Conservation (phyloP, 2,888 invertebrate genomes). For the Rosalia funebris region DNA sequence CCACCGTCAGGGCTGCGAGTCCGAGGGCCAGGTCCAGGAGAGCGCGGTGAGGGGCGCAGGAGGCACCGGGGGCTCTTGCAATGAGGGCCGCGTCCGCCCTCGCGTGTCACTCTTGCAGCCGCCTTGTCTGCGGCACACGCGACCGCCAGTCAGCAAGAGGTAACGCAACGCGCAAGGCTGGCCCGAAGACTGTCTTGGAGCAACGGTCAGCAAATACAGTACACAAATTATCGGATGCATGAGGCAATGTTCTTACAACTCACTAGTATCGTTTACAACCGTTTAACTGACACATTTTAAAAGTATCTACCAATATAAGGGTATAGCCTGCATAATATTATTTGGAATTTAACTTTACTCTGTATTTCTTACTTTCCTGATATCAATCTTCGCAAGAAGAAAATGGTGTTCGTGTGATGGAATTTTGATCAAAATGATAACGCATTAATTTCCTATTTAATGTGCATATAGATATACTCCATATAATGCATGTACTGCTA, state of each 20-base stretch:
- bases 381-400: too few relatives aligned
- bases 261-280: too few relatives aligned
- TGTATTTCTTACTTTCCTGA: too few relatives aligned
- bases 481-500: too few relatives aligned
- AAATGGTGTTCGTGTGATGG: too few relatives aligned
- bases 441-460: too few relatives aligned
- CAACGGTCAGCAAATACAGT: conserved; percentile 62
- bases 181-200: conserved; percentile 66
- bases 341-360: too few relatives aligned
- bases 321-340: too few relatives aligned
- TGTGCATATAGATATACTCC: too few relatives aligned
- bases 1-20: conserved; percentile 61
- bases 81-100: conserved; percentile 48
- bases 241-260: conserved; percentile 36
- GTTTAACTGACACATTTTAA: too few relatives aligned
- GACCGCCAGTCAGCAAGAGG: conserved; percentile 49
- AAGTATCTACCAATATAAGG: too few relatives aligned
- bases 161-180: conserved; percentile 60
- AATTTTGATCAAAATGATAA: too few relatives aligned
- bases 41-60: conserved; percentile 58
- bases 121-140: conserved; percentile 56
- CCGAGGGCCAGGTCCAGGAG: conserved; percentile 62
- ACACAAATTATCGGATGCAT: conserved; percentile 29
- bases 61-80: conserved; percentile 55
- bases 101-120: conserved; percentile 52